Base-by-base conservation (phyloP, 37 sponge, comb jelly and placozoan genomes). In the Halisarca cf. caerulea region DNA sequence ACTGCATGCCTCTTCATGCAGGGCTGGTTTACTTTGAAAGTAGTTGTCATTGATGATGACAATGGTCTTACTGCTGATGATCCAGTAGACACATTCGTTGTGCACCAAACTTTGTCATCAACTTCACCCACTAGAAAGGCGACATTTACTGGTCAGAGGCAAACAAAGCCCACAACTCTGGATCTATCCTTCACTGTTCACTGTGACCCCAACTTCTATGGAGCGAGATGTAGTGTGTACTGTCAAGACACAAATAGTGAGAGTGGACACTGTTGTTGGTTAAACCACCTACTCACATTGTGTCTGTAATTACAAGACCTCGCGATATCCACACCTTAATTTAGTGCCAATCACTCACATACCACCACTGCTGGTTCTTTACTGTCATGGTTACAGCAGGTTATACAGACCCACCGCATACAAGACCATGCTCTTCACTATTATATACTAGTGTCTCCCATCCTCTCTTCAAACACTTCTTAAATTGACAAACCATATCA, bases 211-310 rank as follows among this genome's bases (percentile, higher is more conserved):
- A 79, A 88, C 60, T 88, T 81, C 45, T 88, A 83, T 66, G 84
- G 57, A 15, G 23, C 28, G 17, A 39, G 78, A 69, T 88, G 89
- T 62, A 70, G 84, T 0, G 80, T 55, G 38, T 88, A 83, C 80
- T 88, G 89, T 79, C 71, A 66, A 9, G 3, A n/a, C 59, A 83
- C 70, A 7, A 84, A 88, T 55, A 35, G 62, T n/a, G 35, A 11
- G 14, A 79, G 6, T 41, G 89, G 89, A 0, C 89, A 88, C 57
- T 88, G n/a, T n/a, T n/a, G n/a, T n/a, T n/a, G n/a, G n/a, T n/a
- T n/a, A n/a, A n/a, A n/a, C n/a, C n/a, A n/a, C n/a, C n/a, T n/a
- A n/a, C n/a, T n/a, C n/a, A n/a, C n/a, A n/a, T n/a, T n/a, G n/a
- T n/a, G n/a, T n/a, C n/a, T n/a, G n/a, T n/a, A n/a, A n/a, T n/a